These are phyloP conservation scores for Eolophus roseicapilla DNA, from an alignment of 2,113 vertebrate genomes.

Conservation along the genomic window DNA sequence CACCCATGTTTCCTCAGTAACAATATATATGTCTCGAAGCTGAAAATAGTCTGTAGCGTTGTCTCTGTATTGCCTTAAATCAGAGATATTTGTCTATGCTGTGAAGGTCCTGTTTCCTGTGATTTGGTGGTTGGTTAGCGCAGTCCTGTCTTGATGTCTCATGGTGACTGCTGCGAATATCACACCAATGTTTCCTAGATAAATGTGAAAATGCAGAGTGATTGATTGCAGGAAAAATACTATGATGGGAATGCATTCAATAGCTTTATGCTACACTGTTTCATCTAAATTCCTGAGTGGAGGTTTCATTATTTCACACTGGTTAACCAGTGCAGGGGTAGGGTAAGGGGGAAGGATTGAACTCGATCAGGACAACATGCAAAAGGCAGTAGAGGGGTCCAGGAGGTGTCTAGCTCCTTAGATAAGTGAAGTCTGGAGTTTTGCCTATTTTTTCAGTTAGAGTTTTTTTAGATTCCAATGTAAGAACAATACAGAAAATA, in stretches of 20 bases:
- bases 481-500: not conserved
- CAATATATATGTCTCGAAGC: not conserved
- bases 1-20: rapidly evolving
- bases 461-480: not conserved
- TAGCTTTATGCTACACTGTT: not conserved
- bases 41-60: not conserved
- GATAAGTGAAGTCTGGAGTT: not conserved
- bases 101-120: not conserved
- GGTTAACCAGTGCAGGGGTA: not conserved
- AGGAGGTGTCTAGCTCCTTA: not conserved
- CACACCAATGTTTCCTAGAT: not conserved
- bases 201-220: not conserved
- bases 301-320: not conserved
- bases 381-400: not conserved
- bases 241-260: not conserved
- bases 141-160: not conserved
- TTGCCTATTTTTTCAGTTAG: not conserved
- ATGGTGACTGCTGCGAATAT: not conserved
- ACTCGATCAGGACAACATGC: not conserved
- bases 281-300: not conserved
- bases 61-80: not conserved
- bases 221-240: not conserved
- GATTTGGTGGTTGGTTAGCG: not conserved
- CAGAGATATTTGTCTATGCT: not conserved
- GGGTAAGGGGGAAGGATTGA: not conserved